Evolutionary conservation across 2,888 invertebrate species (phyloP), one percentile per base, ranked within the genome.

Genomic region (Acleris literana): DNA sequence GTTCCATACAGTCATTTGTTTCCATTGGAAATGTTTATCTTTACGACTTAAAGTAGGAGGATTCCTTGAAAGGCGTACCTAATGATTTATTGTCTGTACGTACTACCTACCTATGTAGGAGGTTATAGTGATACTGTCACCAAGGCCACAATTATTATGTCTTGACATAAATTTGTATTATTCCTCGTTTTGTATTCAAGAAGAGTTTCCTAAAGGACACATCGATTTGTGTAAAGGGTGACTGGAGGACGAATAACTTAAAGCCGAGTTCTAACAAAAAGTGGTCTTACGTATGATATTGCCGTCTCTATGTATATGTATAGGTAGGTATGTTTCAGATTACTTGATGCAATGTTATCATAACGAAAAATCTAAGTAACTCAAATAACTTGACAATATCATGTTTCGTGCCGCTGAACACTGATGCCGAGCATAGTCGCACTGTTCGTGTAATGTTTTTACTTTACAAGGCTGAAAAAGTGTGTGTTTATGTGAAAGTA

Each of bases 21-120:
- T 65, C 61, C 55, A 60, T 60, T 65, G 60, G 51, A 61, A 65
- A 46, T 51, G 44, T 60, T 66, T 66, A 66, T 66, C 66, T 62
- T 66, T 62, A 66, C 46, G 57, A 53, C 57, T 20, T 17, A 56
- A 51, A 56, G 65, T 66, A 56, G 61, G 52, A 62, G 48, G 61
- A 61, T 52, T 57, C 57, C 48, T 56, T 60, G 52, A 57, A 66
- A 56, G 56, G 61, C 49, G 33, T 46, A 39, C 39, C 13, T 39
- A 57, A 56, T 57, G 61, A 66, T 66, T 66, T 66, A 66, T 66
- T 46, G 61, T 57, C 20, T 43, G 46, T 18, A n/a, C 46, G 51
- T 29, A 13, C 64, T 18, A 7, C 29, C 49, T 60, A 60, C 29
- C 25, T 44, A n/a, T n/a, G n/a, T n/a, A 51, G 2, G n/a, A 44